Base-by-base conservation (phyloP, 2,113 vertebrate genomes). In the Lasiurus borealis region DNA sequence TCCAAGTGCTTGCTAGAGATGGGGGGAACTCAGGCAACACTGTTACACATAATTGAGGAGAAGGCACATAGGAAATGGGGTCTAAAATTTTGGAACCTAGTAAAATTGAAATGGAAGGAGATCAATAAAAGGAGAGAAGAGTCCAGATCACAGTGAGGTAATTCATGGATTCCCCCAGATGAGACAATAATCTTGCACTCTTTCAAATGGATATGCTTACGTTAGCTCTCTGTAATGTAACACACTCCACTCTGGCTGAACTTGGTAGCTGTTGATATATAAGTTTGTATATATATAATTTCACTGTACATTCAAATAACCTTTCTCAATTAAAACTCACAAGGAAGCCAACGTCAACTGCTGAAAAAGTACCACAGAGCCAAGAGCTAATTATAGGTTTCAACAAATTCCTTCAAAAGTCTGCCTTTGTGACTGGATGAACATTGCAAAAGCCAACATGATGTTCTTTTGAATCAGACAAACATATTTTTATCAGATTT, bases 371-470 rank as follows among this genome's bases (percentile, higher is more conserved):
- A 12, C 16, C 13, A 19, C 52, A 82, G 27, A 64, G 23, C 77
- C 3, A 18, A 82, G 36, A 75, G 46, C 14, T 91, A 85, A 89
- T 77, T 40, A 82, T 12, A 82, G 52, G 29, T 91, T 91, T 91
- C 15, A 72, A 36, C 25, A 36, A 71, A 85, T 91, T 82, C 54
- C 52, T 88, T 84, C 64, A 87, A 57, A 94, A 87, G 8, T 84
- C 81, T 83, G 27, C 29, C 62, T 90, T 85, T 82, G 62, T 73
- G 48, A 72, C 15, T 54, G 31, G 64, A 52, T 40, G 27, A 71
- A 66, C 36, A 27, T 16, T 62, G 52, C 15, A 50, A 72, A 72
- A 86, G 62, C 23, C n/a, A 29, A 59, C 27, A 25, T 54, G 57
- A 82, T 75, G 25, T 44, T 81, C 14, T 89, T 93, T 83, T 66